Base-by-base conservation (phyloP, 2,888 invertebrate genomes). In the Mimas tiliae region DNA sequence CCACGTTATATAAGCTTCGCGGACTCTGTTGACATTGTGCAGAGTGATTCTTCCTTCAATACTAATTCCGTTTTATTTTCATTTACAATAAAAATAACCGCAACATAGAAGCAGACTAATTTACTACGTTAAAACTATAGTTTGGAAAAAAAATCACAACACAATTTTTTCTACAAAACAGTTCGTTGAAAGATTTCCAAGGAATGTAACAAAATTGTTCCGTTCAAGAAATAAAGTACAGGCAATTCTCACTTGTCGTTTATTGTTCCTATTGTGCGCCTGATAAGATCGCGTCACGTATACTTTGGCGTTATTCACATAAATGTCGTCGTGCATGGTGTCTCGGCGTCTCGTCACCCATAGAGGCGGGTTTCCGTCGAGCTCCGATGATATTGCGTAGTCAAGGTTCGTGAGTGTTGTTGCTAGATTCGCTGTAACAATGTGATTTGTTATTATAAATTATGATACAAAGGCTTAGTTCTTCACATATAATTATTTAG, bases 291-390 rank as follows among this genome's bases (percentile, higher is more conserved):
- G 94, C 62, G 95, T 95, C 68, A 95, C 94, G 75, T 96, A 92
- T 65, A 98, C 95, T 82, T 95, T 95, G 1, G 98, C 98, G 86
- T 98, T 98, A 90, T 98, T 98, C 70, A 98, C 96, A 89, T 95
- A 98, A 77, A 97, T 95, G 74, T 97, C 97, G 68, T 96, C 95
- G 76, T 95, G 95, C 86, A 94, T 94, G 6, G 86, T 80, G 62
- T 94, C 94, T 14, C 94, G 94, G 68, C 94, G 95, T 72, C 95
- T 94, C 64, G 97, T 97, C 69, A 98, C 96, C 96, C 97, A 98
- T 64, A 98, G 90, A 0, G 97, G 97, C 0, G 97, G 97, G 90
- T 97, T 97, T 19, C 97, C 98, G 68, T 96, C 96, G 79, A 97
- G 93, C 85, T 97, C 97, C 33, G 98, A 96, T 19, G 95, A 95